Evolutionary conservation across 2,797 vertebrate species (phyloP).

Genomic region (Morelia viridis): DNA sequence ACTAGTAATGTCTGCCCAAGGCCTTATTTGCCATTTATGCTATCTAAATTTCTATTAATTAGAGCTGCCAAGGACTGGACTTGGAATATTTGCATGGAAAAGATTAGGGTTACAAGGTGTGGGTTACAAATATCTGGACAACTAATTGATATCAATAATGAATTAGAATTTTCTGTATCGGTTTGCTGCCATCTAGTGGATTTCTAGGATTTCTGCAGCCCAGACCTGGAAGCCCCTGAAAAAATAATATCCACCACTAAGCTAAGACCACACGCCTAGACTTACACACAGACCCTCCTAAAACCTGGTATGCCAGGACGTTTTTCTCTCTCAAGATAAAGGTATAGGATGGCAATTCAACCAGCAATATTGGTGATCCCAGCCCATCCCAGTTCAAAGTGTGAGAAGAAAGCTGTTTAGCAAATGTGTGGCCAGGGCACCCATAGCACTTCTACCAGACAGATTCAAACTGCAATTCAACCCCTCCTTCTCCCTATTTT

Average conservation of each 20-base stretch:
- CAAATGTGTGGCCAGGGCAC: background rate
- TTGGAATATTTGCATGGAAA: background rate
- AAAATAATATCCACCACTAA: background rate
- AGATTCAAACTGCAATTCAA: too few species aligned
- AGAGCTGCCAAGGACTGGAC: background rate
- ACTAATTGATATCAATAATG: background rate
- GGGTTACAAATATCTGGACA: too few species aligned
- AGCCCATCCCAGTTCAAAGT: too few species aligned
- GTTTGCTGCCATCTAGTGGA: background rate
- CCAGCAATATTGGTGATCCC: too few species aligned
- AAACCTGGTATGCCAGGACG: background rate
- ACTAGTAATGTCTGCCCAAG: background rate
- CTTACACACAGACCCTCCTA: background rate
- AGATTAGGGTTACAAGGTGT: background rate
- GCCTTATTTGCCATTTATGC: background rate
- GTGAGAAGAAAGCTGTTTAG: background rate
- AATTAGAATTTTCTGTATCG: background rate
- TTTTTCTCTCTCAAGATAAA: background rate
- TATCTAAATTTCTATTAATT: background rate
- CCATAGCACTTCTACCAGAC: background rate
- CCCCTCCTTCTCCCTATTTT: background rate
- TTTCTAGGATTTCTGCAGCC: background rate
- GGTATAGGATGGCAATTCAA: too few species aligned
- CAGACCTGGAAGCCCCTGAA: background rate
- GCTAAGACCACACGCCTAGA: background rate